Base-by-base conservation (phyloP, 2,888 invertebrate genomes). In the Mayetiola destructor region DNA sequence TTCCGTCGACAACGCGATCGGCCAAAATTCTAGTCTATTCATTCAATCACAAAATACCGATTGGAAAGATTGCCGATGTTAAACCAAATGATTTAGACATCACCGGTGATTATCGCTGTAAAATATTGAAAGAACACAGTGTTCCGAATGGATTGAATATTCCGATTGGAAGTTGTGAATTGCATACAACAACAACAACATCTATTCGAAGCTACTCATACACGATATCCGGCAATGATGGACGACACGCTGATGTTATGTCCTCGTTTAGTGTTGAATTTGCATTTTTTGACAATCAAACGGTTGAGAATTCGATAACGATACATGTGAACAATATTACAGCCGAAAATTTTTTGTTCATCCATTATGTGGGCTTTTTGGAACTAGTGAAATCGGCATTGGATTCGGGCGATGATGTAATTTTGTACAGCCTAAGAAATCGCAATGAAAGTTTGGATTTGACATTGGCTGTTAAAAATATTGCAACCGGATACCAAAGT, bases 71-170 rank as follows among this genome's bases (percentile, higher is more conserved):
- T 61, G 95, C 92, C 8, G 82, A 92, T 69, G 87, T 95, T 0
- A 88, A 85, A 71, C 96, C 96, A 1, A 86, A 89, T 66, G 96
- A 96, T 74, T 82, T 85, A 0, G 95, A 96, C 69, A 79, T 81
- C n/a, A 81, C 82, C 56, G 95, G 94, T 3, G 85, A 90, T 65
- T 95, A 94, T 67, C 82, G 78, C 65, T 96, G 95, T 68, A 83
- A 82, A 67, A 81, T 92, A 61, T 72, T 88, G 64, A 80, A 74
- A 63, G 80, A 75, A 61, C 64, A 66, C 9, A 68, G 64, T 61
- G 66, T 65, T 1, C 75, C 80, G 14, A 77, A 80, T 1, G 72
- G 84, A 39, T 73, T 88, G 16, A 79, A 76, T 56, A 87, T 95
- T 57, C 82, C 83, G 54, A 76, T 77, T 57, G 85, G 80, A 40